Base-by-base conservation (phyloP, 2,797 vertebrate genomes). In the Allobates femoralis region DNA sequence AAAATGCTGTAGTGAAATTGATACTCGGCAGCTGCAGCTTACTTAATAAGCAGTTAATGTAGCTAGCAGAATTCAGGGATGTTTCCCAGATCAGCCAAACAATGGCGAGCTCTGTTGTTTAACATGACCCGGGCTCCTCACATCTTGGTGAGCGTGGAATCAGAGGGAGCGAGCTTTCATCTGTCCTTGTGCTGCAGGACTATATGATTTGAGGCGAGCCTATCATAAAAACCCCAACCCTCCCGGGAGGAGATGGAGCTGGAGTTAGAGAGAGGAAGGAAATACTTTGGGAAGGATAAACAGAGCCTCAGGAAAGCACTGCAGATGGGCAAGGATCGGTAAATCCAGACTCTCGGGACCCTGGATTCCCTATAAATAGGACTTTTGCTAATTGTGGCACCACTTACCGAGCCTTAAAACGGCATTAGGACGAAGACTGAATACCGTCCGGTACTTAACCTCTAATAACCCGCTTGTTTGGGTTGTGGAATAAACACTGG, bases 191-290 rank as follows among this genome's bases (percentile, higher is more conserved):
- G 89, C 85, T 88, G 89, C 91, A 91, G 90, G 88, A 92, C 89
- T 91, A 90, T 88, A 88, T 85, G 92, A 90, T 94, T 94, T 93
- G 91, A 91, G 92, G 91, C 87, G 89, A 89, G 92, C 92, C 86
- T 91, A 90, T 94, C 92, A 89, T 89, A 90, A 85, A 46, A 50
- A 87, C 84, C 90, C 91, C 90, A 69, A 91, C 85, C 90, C 92
- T 90, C 92, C 69, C 55, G 92, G 90, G 92, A 93, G 84, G 76
- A 58, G 79, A 75, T 85, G 87, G 88, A 82, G 91, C 90, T 91
- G 90, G 90, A 85, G 56, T 84, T 83, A 90, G 90, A 94, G 92
- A 90, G 91, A 94, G 93, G 91, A 94, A 94, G 94, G 93, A 94
- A 94, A 91, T 91, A 82, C 80, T 89, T 88, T 86, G 85, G 91